Conservation (phyloP, 2,888 invertebrate genomes). For the Andrena camellia region DNA sequence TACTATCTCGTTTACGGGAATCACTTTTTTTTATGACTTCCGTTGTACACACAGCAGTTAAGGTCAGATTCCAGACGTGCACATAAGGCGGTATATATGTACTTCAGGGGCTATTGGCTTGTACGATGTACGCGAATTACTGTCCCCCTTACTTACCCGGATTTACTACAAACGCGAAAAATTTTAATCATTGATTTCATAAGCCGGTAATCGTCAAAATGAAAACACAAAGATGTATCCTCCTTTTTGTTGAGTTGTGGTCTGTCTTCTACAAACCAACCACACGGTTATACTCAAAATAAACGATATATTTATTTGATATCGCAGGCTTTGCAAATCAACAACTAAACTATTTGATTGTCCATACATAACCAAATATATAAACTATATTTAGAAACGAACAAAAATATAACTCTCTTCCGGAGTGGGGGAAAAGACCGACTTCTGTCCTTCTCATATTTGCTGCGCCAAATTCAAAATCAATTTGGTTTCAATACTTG, state of each 20-base stretch:
- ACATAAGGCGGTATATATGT: constrained; percentile 5
- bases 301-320: too few species aligned
- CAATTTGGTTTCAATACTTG: too few species aligned
- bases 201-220: not conserved
- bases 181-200: not conserved
- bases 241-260: not conserved
- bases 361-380: too few species aligned
- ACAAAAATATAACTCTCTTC: too few species aligned
- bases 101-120: constrained; percentile 15
- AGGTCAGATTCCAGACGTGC: constrained; percentile 12
- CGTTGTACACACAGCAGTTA: constrained; percentile 26
- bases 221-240: too few species aligned
- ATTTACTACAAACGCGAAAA: not conserved
- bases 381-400: too few species aligned
- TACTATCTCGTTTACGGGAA: constrained; percentile 30
- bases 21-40: constrained; percentile 41
- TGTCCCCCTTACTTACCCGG: not conserved
- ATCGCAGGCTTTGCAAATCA: too few species aligned
- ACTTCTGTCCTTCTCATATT: too few species aligned
- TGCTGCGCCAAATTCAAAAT: too few species aligned
- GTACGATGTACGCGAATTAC: constrained; percentile 25
- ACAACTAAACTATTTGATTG: too few species aligned
- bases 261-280: not conserved
- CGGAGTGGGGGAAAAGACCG: too few species aligned
- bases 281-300: not conserved